Evolutionary conservation across 92 coral and sea anemone species (phyloP).

Genomic region (Isaurus tuberculatus): DNA sequence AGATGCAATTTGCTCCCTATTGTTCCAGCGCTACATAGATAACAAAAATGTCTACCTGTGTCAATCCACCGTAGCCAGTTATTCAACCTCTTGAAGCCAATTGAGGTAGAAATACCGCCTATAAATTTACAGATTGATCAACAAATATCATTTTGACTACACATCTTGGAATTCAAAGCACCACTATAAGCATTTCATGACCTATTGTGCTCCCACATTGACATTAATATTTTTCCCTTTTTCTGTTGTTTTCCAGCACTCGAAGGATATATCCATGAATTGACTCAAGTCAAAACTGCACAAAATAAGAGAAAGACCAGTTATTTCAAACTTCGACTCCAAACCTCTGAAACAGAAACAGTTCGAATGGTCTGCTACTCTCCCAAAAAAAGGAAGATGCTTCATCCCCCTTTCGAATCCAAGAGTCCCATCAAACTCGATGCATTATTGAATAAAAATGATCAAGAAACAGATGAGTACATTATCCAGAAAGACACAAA

Average conservation of each 20-base stretch:
- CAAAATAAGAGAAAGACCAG: background rate
- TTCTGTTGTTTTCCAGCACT: slow-evolving; percentile 4
- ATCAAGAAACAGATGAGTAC: background rate
- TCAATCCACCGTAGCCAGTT: background rate
- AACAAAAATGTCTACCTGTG: background rate
- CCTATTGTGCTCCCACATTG: background rate
- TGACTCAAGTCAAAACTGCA: background rate
- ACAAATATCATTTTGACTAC: background rate
- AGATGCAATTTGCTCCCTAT: background rate
- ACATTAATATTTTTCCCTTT: background rate
- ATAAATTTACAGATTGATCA: background rate
- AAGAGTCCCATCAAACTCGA: slow-evolving; percentile 40
- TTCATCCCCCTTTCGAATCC: slow-evolving; percentile 34
- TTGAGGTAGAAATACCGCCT: background rate
- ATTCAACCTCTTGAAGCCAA: background rate
- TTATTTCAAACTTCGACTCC: background rate
- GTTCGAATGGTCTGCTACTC: slow-evolving; percentile 48
- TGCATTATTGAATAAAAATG: background rate
- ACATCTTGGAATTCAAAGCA: background rate
- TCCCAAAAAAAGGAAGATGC: slow-evolving; percentile 41
- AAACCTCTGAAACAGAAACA: slow-evolving; percentile 26
- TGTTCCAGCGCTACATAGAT: background rate
- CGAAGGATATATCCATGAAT: background rate
- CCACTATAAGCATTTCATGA: background rate
- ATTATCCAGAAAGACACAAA: background rate